Conservation (phyloP, 2,113 vertebrate species). For the Meriones unguiculatus region DNA sequence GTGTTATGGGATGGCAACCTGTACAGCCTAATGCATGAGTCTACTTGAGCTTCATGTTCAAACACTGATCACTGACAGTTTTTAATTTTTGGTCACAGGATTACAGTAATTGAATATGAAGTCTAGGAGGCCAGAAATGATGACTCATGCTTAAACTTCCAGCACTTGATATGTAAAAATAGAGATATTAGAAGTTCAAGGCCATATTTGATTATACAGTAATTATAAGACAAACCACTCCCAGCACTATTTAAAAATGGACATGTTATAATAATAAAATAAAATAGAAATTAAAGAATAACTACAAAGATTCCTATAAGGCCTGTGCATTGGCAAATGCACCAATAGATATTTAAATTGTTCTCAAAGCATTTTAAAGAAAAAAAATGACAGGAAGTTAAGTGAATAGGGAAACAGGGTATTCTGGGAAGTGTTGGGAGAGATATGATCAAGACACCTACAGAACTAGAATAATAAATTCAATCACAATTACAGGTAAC, state of each 20-base stretch:
- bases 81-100: neutral
- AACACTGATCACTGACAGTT: neutral
- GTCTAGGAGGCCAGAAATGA: neutral
- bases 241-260: neutral
- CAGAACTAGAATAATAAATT: neutral
- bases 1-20: neutral
- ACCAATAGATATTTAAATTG: neutral
- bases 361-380: neutral
- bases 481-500: neutral
- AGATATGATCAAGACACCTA: neutral
- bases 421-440: neutral
- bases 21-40: neutral
- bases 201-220: neutral
- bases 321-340: neutral
- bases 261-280: neutral
- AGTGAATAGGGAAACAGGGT: neutral
- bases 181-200: neutral
- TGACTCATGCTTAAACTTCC: neutral
- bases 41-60: neutral
- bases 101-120: neutral
- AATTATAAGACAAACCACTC: neutral
- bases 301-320: neutral
- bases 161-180: neutral
- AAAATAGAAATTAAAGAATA: neutral
- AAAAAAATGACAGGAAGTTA: neutral